Conservation (phyloP, 2,797 vertebrate genomes). For the Moxostoma hubbsi region DNA sequence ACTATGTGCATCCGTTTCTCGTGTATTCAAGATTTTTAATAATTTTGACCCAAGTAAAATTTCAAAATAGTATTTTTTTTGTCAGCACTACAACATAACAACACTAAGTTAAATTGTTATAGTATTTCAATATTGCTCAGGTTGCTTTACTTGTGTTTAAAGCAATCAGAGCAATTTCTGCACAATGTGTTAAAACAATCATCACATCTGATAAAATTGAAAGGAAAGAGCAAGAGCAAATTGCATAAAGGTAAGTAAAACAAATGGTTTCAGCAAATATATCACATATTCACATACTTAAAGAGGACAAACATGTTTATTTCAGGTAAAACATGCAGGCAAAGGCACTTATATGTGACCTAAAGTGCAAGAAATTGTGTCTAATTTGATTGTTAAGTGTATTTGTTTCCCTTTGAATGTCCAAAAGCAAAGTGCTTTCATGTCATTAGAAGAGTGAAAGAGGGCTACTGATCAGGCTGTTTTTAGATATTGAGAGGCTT, state of each 20-base stretch:
- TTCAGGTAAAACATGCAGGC: background rate
- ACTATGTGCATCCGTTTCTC: too few species aligned
- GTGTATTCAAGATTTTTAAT: too few species aligned
- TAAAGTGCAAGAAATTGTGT: background rate
- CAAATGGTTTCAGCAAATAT: background rate
- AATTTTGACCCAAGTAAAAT: too few species aligned
- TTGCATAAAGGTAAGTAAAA: background rate
- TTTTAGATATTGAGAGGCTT: constrained; percentile 53
- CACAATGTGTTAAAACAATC: too few species aligned
- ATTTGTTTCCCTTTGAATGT: constrained; percentile 7
- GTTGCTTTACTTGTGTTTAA: too few species aligned
- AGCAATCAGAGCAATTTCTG: too few species aligned
- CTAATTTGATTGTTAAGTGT: constrained; percentile 2
- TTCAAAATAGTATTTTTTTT: too few species aligned
- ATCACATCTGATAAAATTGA: too few species aligned
- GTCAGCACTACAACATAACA: too few species aligned
- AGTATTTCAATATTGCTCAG: too few species aligned
- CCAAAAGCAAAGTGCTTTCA: constrained; percentile 3
- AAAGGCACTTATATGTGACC: background rate
- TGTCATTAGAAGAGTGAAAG: constrained; percentile 26
- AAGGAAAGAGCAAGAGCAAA: background rate
- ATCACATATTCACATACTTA: background rate
- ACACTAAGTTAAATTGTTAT: too few species aligned
- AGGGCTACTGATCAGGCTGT: constrained; percentile 11
- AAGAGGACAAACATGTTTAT: background rate